Conservation (phyloP, 1,140 invertebrate genomes). For the Daktulosphaira vitifoliae region DNA sequence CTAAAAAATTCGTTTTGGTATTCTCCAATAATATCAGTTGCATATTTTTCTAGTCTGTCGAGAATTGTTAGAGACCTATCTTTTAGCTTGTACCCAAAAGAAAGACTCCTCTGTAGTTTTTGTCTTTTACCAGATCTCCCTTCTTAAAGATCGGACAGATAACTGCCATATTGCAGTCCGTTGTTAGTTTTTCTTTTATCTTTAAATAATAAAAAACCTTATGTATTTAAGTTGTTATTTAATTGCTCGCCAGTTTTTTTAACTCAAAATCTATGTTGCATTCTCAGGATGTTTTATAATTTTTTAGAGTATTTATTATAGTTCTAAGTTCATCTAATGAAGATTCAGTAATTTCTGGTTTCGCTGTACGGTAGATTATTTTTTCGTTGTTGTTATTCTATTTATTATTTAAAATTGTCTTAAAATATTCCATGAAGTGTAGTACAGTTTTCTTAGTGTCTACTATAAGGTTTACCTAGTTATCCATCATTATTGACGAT, state of each 20-base stretch:
- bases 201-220: not conserved
- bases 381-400: no score
- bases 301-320: no score
- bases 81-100: not conserved
- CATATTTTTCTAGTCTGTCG: not conserved
- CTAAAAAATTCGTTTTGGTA: conserved; percentile 36
- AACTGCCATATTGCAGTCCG: not conserved
- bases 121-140: not conserved
- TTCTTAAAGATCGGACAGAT: not conserved
- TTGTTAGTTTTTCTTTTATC: no score
- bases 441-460: no score
- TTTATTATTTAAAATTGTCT: no score
- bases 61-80: not conserved
- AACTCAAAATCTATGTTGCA: not conserved
- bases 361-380: no score
- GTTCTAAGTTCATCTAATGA: no score
- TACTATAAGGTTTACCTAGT: not conserved
- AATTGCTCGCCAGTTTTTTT: not conserved
- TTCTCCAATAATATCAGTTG: conserved; percentile 35
- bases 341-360: no score
- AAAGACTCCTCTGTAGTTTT: not conserved
- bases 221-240: not conserved
- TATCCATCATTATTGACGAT: not conserved
- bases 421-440: no score
- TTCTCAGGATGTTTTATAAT: not conserved